These are phyloP conservation scores for Cotesia typhae DNA, from an alignment of 1,140 invertebrate genomes.

Conservation along the genomic window DNA sequence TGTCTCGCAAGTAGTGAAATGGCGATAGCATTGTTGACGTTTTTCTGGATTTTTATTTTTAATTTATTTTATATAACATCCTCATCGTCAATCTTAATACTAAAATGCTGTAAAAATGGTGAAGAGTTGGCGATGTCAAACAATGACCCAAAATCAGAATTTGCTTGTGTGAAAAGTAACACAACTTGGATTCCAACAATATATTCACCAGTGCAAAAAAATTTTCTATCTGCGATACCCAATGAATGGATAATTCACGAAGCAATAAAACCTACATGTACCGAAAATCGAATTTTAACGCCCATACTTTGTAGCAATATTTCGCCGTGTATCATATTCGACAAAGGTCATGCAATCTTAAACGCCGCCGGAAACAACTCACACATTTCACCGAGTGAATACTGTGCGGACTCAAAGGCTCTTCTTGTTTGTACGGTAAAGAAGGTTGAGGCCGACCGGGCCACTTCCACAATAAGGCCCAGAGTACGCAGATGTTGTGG, in stretches of 20 bases:
- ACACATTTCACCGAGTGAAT: conserved; percentile 62
- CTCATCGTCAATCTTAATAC: conserved; percentile 54
- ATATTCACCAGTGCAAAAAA: conserved; percentile 60
- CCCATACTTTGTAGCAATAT: conserved; percentile 48
- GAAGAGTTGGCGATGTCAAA: conserved; percentile 53
- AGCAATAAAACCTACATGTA: conserved; percentile 58
- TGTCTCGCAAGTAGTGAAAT: not conserved
- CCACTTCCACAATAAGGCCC: conserved; percentile 62
- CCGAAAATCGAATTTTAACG: conserved; percentile 51
- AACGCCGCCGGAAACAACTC: conserved; percentile 53
- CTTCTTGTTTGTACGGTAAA: conserved; percentile 68
- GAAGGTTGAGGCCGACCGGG: conserved; percentile 50
- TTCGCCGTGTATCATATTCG: conserved; percentile 65
- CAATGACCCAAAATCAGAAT: conserved; percentile 23
- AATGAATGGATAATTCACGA: conserved; percentile 62
- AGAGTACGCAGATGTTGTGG: conserved; percentile 68
- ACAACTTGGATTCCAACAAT: conserved; percentile 64
- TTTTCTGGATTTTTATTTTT: conserved; percentile 1
- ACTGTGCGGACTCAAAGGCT: conserved; percentile 70
- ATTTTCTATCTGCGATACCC: conserved; percentile 57
- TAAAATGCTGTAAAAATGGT: conserved; percentile 66
- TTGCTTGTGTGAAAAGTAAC: conserved; percentile 44
- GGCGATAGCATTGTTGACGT: conserved; percentile 7
- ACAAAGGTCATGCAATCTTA: conserved; percentile 68
- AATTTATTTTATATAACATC: conserved; percentile 35